Evolutionary conservation across 2,888 invertebrate species (phyloP).

Genomic region (Eristalis arbustorum): DNA sequence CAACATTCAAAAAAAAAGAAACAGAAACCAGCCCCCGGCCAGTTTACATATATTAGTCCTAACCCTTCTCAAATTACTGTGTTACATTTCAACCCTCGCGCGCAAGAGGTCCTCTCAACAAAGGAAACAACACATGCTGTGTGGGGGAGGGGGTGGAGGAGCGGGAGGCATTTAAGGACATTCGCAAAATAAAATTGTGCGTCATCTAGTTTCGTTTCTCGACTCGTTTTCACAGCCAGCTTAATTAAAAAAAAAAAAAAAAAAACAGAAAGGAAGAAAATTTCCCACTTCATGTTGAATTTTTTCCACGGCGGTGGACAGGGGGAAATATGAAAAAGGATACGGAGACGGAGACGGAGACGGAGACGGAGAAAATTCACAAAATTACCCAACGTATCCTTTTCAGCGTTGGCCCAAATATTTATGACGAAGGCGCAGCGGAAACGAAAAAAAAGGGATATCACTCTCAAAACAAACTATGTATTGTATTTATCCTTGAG

Average conservation of each 20-base stretch:
- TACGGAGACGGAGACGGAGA: conserved; percentile 10
- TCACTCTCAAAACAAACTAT: conserved; percentile 53
- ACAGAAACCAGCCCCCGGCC: conserved; percentile 15
- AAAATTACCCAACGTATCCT: conserved; percentile 53
- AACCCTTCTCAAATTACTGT: conserved; percentile 67
- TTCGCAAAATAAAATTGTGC: not conserved
- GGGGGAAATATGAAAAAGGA: conserved; percentile 53
- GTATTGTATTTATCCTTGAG: conserved; percentile 46
- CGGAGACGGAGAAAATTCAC: not conserved
- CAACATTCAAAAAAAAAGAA: conserved; percentile 36
- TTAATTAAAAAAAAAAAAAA: not conserved
- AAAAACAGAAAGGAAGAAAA: not conserved
- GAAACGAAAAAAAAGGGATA: conserved; percentile 29
- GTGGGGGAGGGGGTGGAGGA: not conserved
- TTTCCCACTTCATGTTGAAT: not conserved
- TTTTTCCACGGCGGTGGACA: not conserved
- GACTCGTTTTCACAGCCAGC: not conserved
- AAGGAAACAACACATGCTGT: not conserved
- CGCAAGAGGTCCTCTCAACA: not conserved
- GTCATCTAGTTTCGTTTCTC: not conserved
- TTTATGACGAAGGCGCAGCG: conserved; percentile 34
- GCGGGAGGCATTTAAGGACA: not conserved
- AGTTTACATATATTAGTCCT: conserved; percentile 62
- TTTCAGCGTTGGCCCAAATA: conserved; percentile 25
- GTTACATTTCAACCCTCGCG: conserved; percentile 48